Conservation (phyloP, 1,140 invertebrate genomes). For the Cataglyphis hispanica region DNA sequence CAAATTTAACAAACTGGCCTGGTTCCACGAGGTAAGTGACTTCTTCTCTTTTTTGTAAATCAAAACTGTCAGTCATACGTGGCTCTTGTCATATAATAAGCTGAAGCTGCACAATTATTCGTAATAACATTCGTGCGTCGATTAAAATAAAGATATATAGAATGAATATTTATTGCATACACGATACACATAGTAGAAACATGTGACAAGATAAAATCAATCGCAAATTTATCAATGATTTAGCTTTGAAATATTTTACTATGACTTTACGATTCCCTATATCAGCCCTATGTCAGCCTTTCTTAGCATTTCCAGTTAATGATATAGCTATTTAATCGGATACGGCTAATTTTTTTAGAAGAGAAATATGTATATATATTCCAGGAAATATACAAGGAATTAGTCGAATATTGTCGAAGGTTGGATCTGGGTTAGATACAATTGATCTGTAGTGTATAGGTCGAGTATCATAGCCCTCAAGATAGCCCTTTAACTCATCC, state of each 20-base stretch:
- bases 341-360: background rate
- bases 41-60: conserved; percentile 28
- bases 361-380: background rate
- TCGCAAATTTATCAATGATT: background rate
- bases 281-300: background rate
- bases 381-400: background rate
- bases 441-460: conserved; percentile 20
- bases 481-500: conserved; percentile 37
- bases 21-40: conserved; percentile 88
- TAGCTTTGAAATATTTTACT: background rate
- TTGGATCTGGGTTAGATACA: conserved; percentile 24
- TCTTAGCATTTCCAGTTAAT: background rate
- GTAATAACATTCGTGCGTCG: background rate
- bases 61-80: background rate
- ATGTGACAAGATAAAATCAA: background rate
- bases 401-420: conserved; percentile 20
- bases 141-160: background rate
- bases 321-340: background rate
- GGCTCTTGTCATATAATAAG: background rate
- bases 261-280: background rate
- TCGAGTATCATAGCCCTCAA: background rate
- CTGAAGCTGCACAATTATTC: background rate
- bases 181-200: background rate
- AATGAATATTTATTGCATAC: background rate
- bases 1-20: conserved; percentile 87